These are phyloP conservation scores for Oegoconia quadripuncta DNA, from an alignment of 2,888 invertebrate genomes.

Conservation along the genomic window DNA sequence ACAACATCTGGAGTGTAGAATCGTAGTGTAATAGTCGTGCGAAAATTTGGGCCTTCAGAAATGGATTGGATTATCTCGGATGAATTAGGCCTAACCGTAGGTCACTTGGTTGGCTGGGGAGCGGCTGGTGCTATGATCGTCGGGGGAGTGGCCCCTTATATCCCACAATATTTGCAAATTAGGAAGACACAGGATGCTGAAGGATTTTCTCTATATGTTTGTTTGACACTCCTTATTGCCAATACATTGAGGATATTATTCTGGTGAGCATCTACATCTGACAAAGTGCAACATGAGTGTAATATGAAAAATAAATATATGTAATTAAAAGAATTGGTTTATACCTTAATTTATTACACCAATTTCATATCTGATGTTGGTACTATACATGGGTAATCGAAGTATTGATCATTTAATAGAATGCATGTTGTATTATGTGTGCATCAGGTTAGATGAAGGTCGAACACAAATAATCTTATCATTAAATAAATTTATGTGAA, in stretches of 20 bases:
- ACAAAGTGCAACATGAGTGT: too few species aligned
- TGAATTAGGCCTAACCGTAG: conserved; percentile 85
- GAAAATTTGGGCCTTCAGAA: conserved; percentile 17
- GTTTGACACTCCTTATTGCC: conserved; percentile 95
- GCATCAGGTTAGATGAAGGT: too few species aligned
- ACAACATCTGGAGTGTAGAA: conserved; percentile 3
- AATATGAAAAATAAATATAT: too few species aligned
- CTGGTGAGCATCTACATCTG: conserved; percentile 86
- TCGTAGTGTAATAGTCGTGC: conserved; percentile 6
- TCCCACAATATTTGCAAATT: conserved; percentile 97
- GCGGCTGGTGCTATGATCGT: conserved; percentile 95
- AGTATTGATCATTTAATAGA: too few species aligned
- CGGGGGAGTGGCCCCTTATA: conserved; percentile 96
- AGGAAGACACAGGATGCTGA: conserved; percentile 94
- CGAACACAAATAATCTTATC: too few species aligned
- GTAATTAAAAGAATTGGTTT: too few species aligned
- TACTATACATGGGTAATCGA: too few species aligned
- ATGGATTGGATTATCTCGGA: conserved; percentile 91
- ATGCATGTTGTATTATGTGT: too few species aligned
- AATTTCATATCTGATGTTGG: too few species aligned
- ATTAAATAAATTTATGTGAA: too few species aligned
- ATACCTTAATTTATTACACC: too few species aligned
- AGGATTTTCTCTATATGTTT: conserved; percentile 98
- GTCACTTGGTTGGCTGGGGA: conserved; percentile 87
- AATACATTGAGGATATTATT: conserved; percentile 98